These are phyloP conservation scores for Pogonocherus hispidulus DNA, from an alignment of 2,888 invertebrate species.

Conservation along the genomic window DNA sequence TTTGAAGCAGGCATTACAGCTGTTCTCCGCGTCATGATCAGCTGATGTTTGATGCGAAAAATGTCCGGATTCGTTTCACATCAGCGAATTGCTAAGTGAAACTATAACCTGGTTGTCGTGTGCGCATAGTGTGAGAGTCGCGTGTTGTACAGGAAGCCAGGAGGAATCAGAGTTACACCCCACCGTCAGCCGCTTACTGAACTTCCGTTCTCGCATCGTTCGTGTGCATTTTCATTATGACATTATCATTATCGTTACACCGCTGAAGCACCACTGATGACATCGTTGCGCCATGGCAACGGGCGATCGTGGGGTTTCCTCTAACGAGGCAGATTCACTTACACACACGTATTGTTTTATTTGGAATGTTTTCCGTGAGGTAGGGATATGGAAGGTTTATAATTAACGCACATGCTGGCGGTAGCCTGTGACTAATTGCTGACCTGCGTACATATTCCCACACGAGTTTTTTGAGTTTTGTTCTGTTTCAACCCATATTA, in stretches of 20 bases:
- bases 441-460: no score
- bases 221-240: constrained; percentile 58
- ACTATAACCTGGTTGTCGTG: constrained; percentile 45
- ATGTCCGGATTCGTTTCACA: neutral
- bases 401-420: no score
- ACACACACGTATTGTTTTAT: neutral
- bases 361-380: neutral
- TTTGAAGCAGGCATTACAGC: no score
- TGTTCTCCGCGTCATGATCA: no score
- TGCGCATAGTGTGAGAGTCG: constrained; percentile 57
- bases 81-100: neutral
- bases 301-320: constrained; percentile 12
- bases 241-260: constrained; percentile 54
- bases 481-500: no score
- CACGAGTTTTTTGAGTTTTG: no score
- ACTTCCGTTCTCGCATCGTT: constrained; percentile 59
- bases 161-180: constrained; percentile 57
- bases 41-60: no score
- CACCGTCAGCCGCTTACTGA: constrained; percentile 61
- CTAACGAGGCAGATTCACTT: neutral
- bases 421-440: no score
- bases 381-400: no score
- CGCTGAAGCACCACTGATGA: constrained; percentile 45
- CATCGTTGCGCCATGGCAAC: constrained; percentile 48
- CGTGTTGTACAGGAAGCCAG: constrained; percentile 62